Evolutionary conservation across 2,888 invertebrate species (phyloP), one percentile per base, ranked within the genome.

Genomic region (Argyra leucocephala): DNA sequence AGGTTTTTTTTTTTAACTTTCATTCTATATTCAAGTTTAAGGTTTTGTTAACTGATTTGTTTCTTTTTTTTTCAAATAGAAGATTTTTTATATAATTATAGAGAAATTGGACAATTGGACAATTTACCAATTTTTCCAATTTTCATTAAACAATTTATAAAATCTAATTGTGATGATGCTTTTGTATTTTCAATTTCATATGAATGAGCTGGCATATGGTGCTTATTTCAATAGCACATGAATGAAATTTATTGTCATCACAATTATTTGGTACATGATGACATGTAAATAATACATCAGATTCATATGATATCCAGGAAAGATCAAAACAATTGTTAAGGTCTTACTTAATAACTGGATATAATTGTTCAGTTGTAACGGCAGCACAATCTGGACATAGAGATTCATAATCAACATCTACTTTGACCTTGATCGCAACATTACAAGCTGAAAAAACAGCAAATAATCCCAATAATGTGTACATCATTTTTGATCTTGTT

Each of bases 231-330:
- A 80, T 76, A 64, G 84, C 84, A 69, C 86, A 86, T 3, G 84
- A 83, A 72, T 85, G 85, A 69, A 89, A 85, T 81, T 86, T 88
- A 75, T 90, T 89, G 15, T 88, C 89, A 69, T 84, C 83, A 76
- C 90, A 90, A 74, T 90, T 90, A 37, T 83, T 83, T 0, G 83
- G 82, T 0, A 89, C 89, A 72, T 90, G 90, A 72, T 89, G 88
- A 72, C 90, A 90, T 2, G 71, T 80, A 77, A 89, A 89, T 31
- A 67, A 70, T 48, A 77, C 75, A 57, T 79, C 78, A 12, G 76
- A 64, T 64, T 79, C 80, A 71, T 84, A 90, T 0, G 90, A 89
- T 66, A 89, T 83, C 74, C 89, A 80, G 60, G 85, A 86, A 70
- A 90, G 82, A 69, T 87, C 85, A 67, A 90, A 83, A 61, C 80